Base-by-base conservation (phyloP, 2,888 invertebrate genomes). In the Bellardia pandia region DNA sequence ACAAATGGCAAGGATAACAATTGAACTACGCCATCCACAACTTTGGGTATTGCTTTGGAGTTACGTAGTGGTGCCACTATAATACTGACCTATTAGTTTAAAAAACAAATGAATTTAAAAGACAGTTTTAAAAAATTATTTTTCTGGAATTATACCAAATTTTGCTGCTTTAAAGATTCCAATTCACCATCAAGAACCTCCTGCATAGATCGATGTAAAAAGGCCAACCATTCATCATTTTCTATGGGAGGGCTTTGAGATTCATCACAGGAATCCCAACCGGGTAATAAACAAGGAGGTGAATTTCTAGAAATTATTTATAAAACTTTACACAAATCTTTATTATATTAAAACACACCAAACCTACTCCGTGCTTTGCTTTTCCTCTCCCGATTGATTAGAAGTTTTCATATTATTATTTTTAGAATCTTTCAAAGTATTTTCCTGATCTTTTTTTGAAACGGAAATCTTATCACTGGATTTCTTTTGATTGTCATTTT, bases 141-240 rank as follows among this genome's bases (percentile, higher is more conserved):
- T 11, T 60, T 7, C 14, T 58, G 37, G 93, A 30, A 60, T 42
- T 8, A 91, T 89, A 96, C 95, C 93, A 96, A 95, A 93, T 96
- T 96, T 13, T 96, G 94, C 91, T 97, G 96, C 30, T 96, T 95
- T 5, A 97, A 93, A 3, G 96, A 96, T 89, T 96, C 96, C 16
- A 97, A 94, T 93, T 97, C 97, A 0, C 97, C 97, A 80, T 96
- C 96, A 94, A 97, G 95, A 14, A 97, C 95, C 94, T 98, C 98
- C 92, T 96, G 96, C 93, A 97, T 97, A 16, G 97, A 96, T 13
- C 96, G 95, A 90, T 96, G 96, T 1, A 98, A 93, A 93, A 98
- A 98, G 0, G 96, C 97, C 88, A 97, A 94, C 98, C 97, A 98
- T 93, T 98, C 98, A 88, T 98, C 97, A 89, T 96, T 95, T 92